These are phyloP conservation scores for Diploptera punctata DNA, from an alignment of 2,888 invertebrate genomes.

Conservation along the genomic window DNA sequence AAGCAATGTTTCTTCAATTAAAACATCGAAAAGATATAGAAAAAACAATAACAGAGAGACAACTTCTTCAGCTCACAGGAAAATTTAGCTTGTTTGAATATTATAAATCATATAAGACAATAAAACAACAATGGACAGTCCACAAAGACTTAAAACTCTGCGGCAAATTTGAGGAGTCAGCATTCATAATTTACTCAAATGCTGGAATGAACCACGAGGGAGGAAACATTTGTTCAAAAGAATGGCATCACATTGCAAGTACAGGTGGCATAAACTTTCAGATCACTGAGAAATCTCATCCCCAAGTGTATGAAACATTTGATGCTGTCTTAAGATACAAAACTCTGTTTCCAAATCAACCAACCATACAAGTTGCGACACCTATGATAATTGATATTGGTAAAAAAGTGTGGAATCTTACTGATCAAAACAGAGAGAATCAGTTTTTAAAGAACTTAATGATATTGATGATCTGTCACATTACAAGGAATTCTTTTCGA, in stretches of 20 bases:
- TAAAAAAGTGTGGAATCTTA: too few relatives aligned
- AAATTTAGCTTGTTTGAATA: background rate
- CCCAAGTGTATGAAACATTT: too few relatives aligned
- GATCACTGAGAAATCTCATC: too few relatives aligned
- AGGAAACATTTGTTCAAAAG: background rate
- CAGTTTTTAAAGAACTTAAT: too few relatives aligned
- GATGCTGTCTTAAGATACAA: too few relatives aligned
- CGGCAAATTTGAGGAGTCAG: background rate
- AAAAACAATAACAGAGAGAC: background rate
- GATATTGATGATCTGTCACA: too few relatives aligned
- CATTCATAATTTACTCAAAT: background rate
- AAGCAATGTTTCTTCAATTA: background rate
- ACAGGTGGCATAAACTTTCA: too few relatives aligned
- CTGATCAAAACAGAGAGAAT: too few relatives aligned
- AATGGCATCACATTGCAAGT: background rate
- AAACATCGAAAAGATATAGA: background rate
- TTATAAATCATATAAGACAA: background rate
- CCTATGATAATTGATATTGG: too few relatives aligned
- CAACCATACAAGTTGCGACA: too few relatives aligned
- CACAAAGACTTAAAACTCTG: background rate
- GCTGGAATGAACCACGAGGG: background rate
- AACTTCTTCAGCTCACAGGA: background rate
- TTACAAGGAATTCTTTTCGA: background rate
- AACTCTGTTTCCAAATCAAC: too few relatives aligned
- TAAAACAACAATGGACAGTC: background rate